Conservation (phyloP, 2,888 invertebrate species). For the Elysia crispata region DNA sequence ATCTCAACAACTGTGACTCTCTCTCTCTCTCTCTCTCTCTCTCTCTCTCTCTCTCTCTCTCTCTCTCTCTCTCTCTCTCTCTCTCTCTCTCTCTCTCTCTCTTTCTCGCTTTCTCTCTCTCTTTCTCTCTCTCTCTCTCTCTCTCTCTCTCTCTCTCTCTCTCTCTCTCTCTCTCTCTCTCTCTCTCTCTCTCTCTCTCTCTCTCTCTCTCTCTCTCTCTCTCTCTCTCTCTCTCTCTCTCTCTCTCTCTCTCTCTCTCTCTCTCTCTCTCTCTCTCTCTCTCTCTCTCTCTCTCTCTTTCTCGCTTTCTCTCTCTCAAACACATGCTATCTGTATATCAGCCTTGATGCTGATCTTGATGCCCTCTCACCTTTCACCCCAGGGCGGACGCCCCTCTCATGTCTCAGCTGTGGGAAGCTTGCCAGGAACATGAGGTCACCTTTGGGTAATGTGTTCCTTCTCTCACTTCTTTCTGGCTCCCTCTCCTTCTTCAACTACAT, state of each 20-base stretch:
- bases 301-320: background rate
- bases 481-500: too few relatives aligned
- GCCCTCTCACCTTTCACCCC: conserved; percentile 35
- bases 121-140: background rate
- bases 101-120: too few relatives aligned
- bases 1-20: too few relatives aligned
- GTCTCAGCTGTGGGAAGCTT: conserved; percentile 93
- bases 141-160: background rate
- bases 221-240: background rate
- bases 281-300: background rate
- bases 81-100: background rate
- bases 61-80: background rate
- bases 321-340: background rate
- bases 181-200: background rate
- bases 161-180: background rate
- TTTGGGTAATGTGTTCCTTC: conserved; percentile 38
- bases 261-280: background rate
- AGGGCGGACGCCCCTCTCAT: conserved; percentile 98
- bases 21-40: background rate
- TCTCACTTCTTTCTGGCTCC: too few relatives aligned
- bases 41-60: background rate
- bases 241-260: background rate
- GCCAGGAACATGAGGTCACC: conserved; percentile 54
- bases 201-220: background rate
- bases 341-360: too few relatives aligned